Conservation (phyloP, 2,797 vertebrate species). For the Propithecus deckenii region DNA sequence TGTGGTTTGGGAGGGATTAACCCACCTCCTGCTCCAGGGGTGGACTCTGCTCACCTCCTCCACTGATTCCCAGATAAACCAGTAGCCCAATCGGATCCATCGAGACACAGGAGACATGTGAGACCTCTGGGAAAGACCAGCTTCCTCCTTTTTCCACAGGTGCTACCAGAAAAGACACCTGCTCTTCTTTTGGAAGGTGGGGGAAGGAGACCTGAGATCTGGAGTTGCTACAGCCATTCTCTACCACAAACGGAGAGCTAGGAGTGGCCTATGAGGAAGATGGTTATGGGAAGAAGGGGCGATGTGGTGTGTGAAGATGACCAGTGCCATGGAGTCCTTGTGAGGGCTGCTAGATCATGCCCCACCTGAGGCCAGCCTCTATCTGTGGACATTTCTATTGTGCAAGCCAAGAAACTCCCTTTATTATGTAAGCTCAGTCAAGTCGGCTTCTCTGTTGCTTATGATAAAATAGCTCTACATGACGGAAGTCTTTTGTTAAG, state of each 20-base stretch:
- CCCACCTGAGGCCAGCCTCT: not conserved
- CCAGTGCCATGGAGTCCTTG: not conserved
- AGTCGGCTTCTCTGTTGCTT: not conserved
- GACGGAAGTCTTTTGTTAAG: not conserved
- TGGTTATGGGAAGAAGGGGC: not conserved
- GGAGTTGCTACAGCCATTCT: not conserved
- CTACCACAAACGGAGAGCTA: not conserved
- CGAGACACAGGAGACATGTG: not conserved
- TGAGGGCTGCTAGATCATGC: not conserved
- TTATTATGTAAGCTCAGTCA: not conserved
- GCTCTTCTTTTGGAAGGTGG: not conserved
- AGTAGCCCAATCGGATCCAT: not conserved
- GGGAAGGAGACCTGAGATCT: not conserved
- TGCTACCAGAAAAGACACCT: not conserved
- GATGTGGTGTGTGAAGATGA: not conserved
- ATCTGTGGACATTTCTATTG: not conserved
- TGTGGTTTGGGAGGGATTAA: not conserved
- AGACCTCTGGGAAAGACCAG: not conserved
- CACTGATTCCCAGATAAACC: not conserved
- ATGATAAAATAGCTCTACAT: constrained; percentile 1
- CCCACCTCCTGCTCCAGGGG: not conserved
- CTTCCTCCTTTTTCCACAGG: not conserved
- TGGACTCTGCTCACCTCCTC: not conserved
- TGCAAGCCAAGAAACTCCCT: constrained; percentile 1
- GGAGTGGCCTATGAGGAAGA: not conserved